Conservation (phyloP, 2,113 vertebrate genomes). For the Pontoporia blainvillei region DNA sequence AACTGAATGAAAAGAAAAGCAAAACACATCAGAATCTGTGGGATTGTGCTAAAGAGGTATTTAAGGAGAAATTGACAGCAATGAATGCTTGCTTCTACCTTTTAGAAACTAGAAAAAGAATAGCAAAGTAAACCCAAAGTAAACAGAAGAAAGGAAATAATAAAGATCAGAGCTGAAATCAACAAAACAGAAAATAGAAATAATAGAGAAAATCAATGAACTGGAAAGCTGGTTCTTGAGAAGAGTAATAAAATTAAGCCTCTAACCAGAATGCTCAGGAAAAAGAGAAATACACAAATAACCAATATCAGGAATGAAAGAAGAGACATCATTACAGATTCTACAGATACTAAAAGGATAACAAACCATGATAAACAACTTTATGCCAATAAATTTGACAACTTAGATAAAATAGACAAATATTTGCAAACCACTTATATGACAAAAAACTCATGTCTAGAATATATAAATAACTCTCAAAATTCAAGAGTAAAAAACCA, state of each 20-base stretch:
- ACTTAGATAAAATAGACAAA: not conserved
- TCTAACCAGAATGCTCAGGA: not conserved
- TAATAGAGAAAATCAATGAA: not conserved
- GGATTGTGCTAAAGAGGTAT: not conserved
- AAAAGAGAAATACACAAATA: not conserved
- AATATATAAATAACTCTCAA: not conserved
- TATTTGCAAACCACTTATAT: not conserved
- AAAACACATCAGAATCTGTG: not conserved
- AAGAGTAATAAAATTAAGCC: not conserved
- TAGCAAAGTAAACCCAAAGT: not conserved
- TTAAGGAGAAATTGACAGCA: not conserved
- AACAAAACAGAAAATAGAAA: not conserved
- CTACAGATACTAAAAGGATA: not conserved
- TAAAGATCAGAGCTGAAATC: not conserved
- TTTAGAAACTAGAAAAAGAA: not conserved
- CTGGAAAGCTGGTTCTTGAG: not conserved
- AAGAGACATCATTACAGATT: not conserved
- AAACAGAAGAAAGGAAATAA: not conserved
- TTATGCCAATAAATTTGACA: not conserved
- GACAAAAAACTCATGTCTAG: not conserved
- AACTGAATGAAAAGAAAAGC: not conserved
- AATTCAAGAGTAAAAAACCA: not conserved
- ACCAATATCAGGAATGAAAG: not conserved
- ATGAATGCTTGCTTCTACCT: not conserved
- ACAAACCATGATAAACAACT: not conserved